phyloP scores from a whole-genome alignment of 2,888 invertebrate genomes.

The Calameuta filiformis region DNA sequence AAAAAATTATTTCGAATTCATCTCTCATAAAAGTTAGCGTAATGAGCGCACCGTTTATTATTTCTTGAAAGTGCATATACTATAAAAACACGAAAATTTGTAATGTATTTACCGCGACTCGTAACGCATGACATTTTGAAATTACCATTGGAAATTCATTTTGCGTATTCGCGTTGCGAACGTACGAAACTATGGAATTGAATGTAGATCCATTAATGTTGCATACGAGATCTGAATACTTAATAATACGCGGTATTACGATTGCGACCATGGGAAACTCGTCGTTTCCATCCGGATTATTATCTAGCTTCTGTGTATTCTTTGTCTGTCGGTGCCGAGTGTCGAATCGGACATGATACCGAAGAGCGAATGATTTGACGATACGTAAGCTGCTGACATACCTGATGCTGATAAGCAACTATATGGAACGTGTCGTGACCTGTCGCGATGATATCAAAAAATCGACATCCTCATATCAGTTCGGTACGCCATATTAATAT shows the following conservation, averaged over 20 bases:
- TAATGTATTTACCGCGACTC: not conserved
- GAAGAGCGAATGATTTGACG: not conserved
- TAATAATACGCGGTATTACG: conserved; percentile 8
- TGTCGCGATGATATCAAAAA: no score
- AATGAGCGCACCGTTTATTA: not conserved
- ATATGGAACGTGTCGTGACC: not conserved
- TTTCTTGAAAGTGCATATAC: not conserved
- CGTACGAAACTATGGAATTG: conserved; percentile 10
- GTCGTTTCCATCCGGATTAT: not conserved
- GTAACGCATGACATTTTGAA: not conserved
- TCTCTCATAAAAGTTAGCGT: not conserved
- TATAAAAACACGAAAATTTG: not conserved
- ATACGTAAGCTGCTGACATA: not conserved
- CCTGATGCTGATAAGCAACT: not conserved
- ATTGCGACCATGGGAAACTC: conserved; percentile 3
- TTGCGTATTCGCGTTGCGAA: not conserved
- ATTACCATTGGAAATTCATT: not conserved
- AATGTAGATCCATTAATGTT: conserved; percentile 2
- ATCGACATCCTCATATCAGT: no score
- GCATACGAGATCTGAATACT: conserved; percentile 14
- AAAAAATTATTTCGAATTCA: not conserved
- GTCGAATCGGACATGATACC: not conserved
- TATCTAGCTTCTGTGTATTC: not conserved
- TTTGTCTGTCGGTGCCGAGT: not conserved
- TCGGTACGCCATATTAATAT: no score